These are phyloP conservation scores for Andrena fulva DNA, from an alignment of 2,888 invertebrate species.

Conservation along the genomic window DNA sequence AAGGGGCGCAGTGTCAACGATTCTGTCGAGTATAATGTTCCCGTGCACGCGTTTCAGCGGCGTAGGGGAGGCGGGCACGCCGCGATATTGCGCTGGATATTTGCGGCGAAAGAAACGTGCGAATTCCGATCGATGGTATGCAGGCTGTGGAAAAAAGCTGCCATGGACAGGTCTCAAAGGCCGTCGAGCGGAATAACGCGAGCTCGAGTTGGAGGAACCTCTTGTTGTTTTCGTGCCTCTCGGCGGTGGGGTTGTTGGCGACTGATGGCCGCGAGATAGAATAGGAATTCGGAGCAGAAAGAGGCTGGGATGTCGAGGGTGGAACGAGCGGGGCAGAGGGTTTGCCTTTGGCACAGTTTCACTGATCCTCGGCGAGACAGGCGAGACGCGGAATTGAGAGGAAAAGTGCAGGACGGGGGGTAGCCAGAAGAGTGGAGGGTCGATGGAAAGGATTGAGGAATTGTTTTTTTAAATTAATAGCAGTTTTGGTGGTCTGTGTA, in stretches of 20 bases:
- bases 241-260: constrained; percentile 17
- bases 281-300: background rate
- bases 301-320: constrained; percentile 9
- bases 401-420: constrained; percentile 15
- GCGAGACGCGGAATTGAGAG: constrained; percentile 44
- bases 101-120: background rate
- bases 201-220: constrained; percentile 5
- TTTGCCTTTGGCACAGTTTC: constrained; percentile 54
- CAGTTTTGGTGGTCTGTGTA: background rate
- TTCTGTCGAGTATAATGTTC: background rate
- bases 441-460: constrained; percentile 11
- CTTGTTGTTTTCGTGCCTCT: constrained; percentile 43
- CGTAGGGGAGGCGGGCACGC: background rate
- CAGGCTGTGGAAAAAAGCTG: background rate
- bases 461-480: constrained; percentile 7
- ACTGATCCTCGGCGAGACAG: constrained; percentile 58
- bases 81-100: constrained; percentile 20
- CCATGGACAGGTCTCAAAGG: constrained; percentile 22
- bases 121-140: background rate
- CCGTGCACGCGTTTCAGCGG: background rate
- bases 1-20: background rate
- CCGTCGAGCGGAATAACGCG: constrained; percentile 17
- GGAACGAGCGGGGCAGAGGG: constrained; percentile 26
- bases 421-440: background rate
- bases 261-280: constrained; percentile 9